Evolutionary conservation across 2,888 invertebrate genomes (phyloP).

Genomic region (Sclerodermus sp.): DNA sequence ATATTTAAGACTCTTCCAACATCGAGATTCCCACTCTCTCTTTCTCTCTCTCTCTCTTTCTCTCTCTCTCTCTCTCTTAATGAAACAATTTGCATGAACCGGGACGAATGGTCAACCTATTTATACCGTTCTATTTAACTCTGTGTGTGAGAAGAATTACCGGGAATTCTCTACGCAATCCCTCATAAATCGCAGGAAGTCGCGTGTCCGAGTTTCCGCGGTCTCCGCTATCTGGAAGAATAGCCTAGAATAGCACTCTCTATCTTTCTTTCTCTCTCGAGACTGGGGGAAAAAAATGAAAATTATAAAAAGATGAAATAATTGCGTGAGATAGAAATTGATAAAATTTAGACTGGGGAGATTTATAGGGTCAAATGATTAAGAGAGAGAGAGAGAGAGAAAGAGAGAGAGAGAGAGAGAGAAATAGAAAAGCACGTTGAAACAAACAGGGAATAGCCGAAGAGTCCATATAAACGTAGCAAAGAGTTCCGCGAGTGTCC

Average conservation of each 20-base stretch:
- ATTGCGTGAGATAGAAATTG: neutral
- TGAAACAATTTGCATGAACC: too few species aligned
- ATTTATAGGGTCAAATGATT: too few species aligned
- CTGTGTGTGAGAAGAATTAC: too few species aligned
- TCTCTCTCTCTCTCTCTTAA: conserved; percentile 2
- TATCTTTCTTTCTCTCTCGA: too few species aligned
- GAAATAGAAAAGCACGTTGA: conserved; percentile 37
- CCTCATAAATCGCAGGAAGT: conserved; percentile 27
- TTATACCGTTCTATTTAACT: too few species aligned
- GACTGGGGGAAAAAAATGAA: too few species aligned
- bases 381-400: conserved; percentile 1
- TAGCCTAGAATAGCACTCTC: conserved; percentile 14
- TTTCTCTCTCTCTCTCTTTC: conserved; percentile 3
- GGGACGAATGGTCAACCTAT: too few species aligned
- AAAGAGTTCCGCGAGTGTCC: conserved; percentile 46
- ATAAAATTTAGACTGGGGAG: too few species aligned
- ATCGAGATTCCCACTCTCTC: neutral
- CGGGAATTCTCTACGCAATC: conserved; percentile 20
- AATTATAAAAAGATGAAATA: too few species aligned
- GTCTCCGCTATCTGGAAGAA: neutral
- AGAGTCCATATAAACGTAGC: conserved; percentile 53
- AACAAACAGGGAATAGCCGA: conserved; percentile 44
- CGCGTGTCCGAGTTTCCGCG: conserved; percentile 16
- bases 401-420: conserved; percentile 23
- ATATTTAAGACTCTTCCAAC: neutral